Evolutionary conservation across 2,113 vertebrate species (phyloP).

Genomic region (Chloroceryle aenea): DNA sequence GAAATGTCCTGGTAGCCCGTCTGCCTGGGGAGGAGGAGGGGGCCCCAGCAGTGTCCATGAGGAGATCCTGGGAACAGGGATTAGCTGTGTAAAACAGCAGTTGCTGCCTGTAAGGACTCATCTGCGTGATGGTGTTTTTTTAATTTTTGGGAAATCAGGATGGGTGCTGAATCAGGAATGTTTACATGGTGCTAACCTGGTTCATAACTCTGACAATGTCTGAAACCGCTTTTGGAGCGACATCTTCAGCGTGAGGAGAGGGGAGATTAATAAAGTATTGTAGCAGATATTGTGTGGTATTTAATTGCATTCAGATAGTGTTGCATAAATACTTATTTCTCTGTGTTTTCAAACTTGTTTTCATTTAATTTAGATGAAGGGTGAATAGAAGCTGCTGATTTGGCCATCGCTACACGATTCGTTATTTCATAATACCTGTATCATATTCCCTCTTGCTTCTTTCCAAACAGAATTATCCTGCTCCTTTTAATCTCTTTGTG

Average conservation of each 20-base stretch:
- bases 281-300: not conserved
- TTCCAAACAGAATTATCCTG: constrained; percentile 53
- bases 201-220: not conserved
- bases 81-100: not conserved
- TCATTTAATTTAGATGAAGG: constrained; percentile 61
- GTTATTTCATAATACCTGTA: constrained; percentile 70
- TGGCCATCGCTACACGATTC: constrained; percentile 47
- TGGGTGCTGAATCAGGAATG: not conserved
- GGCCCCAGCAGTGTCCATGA: not conserved
- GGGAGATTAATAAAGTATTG: not conserved
- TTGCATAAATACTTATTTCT: constrained; percentile 31
- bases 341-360: constrained; percentile 43
- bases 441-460: constrained; percentile 33
- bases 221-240: not conserved
- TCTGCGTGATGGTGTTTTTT: not conserved
- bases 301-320: not conserved
- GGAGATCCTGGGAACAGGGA: not conserved
- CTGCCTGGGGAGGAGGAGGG: not conserved
- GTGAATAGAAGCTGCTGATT: constrained; percentile 45
- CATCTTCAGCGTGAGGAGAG: not conserved
- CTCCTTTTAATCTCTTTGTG: constrained; percentile 52
- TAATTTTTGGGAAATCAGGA: not conserved
- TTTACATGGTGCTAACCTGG: not conserved
- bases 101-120: not conserved
- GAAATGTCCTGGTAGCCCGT: constrained; percentile 10